Conservation (phyloP, 2,113 vertebrate species). For the Muscicapa adusta region DNA sequence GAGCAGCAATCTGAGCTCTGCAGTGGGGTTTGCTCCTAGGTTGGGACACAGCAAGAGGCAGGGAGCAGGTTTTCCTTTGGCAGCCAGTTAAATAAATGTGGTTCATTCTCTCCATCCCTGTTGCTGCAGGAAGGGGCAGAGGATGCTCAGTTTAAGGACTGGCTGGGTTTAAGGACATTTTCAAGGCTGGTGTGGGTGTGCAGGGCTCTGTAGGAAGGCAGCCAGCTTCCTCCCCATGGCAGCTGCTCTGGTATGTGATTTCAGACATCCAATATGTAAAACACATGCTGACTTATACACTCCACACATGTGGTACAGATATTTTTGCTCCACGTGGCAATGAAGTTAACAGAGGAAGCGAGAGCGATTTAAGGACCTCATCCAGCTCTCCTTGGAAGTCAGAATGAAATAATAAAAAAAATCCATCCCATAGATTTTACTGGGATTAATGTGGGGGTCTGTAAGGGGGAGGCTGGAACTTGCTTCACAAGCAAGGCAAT, state of each 20-base stretch:
- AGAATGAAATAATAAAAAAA: not conserved
- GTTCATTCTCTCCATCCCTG: not conserved
- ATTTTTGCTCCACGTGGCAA: conserved; percentile 59
- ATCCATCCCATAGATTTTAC: not conserved
- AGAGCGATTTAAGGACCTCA: not conserved
- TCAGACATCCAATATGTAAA: conserved; percentile 31
- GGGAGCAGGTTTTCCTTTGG: not conserved
- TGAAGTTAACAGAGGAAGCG: conserved; percentile 35
- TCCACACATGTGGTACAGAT: conserved; percentile 29
- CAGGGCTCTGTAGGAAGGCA: not conserved
- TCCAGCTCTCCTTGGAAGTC: not conserved
- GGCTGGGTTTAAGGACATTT: not conserved
- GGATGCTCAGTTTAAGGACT: not conserved
- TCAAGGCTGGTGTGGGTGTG: not conserved
- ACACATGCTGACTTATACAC: conserved; percentile 41
- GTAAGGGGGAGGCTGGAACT: not conserved
- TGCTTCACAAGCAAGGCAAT: not conserved
- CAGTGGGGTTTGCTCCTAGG: not conserved
- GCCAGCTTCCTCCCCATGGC: conserved; percentile 9
- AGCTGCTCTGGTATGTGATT: conserved; percentile 20
- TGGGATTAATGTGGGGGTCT: not conserved
- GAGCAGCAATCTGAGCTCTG: not conserved
- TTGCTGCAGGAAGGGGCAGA: not conserved
- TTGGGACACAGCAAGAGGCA: not conserved
- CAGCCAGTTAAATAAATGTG: not conserved